phyloP scores from a whole-genome alignment of 2,888 invertebrate genomes.

The Leucophenga montana region DNA sequence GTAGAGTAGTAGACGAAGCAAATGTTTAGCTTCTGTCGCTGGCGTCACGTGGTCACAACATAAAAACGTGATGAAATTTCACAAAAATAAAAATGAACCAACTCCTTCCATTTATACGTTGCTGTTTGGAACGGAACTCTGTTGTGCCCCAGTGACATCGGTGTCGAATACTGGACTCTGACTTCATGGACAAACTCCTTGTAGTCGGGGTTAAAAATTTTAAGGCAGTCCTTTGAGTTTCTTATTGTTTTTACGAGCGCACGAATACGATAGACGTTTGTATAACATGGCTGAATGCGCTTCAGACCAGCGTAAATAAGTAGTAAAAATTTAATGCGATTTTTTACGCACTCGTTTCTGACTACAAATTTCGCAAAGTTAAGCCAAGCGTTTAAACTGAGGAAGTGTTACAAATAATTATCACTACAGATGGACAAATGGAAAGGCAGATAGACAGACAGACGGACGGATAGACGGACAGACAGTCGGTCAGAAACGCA shows the following conservation, averaged over 20 bases:
- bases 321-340: slow-evolving; percentile 68
- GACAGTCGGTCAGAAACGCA: background rate
- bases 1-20: slow-evolving; percentile 34
- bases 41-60: slow-evolving; percentile 74
- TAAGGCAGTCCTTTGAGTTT: slow-evolving; percentile 30
- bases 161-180: slow-evolving; percentile 31
- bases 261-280: slow-evolving; percentile 50
- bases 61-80: slow-evolving; percentile 73
- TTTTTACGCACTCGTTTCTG: slow-evolving; percentile 33
- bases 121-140: background rate
- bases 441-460: background rate
- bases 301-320: slow-evolving; percentile 65
- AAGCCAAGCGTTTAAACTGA: no score
- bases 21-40: slow-evolving; percentile 43
- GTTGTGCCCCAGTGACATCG: slow-evolving; percentile 53
- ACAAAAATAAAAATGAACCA: slow-evolving; percentile 57
- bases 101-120: background rate
- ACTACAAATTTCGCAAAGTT: background rate
- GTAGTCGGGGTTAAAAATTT: slow-evolving; percentile 47
- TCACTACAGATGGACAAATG: no score
- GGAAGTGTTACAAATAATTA: no score
- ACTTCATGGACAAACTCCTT: background rate
- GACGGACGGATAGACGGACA: background rate
- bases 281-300: slow-evolving; percentile 66
- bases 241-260: slow-evolving; percentile 55